Conservation (phyloP, 2,888 invertebrate genomes). For the Thysanoteuthis rhombus region DNA sequence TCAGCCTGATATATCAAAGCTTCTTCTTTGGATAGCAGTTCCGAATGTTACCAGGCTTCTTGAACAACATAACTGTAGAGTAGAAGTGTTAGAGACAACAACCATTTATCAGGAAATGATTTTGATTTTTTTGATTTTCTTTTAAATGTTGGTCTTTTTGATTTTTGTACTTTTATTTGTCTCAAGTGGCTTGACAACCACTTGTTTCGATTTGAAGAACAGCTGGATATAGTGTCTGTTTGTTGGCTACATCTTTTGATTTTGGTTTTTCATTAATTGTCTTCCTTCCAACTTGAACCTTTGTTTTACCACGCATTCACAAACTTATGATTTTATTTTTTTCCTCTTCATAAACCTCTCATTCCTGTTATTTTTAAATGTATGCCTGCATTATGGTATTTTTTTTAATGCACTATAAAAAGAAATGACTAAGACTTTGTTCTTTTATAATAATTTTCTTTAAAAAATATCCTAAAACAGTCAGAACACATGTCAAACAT, state of each 20-base stretch:
- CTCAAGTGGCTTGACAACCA: not conserved
- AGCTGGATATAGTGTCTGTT: not conserved
- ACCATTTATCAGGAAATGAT: not conserved
- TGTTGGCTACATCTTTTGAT: not conserved
- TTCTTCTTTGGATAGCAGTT: not conserved
- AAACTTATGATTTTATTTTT: too few relatives aligned
- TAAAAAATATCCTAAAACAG: too few relatives aligned
- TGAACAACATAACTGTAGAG: not conserved
- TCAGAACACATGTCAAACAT: not conserved
- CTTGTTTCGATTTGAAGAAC: not conserved
- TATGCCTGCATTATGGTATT: not conserved
- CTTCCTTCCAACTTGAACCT: not conserved
- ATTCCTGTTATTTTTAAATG: not conserved
- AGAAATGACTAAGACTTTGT: not conserved
- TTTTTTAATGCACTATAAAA: not conserved
- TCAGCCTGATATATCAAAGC: not conserved
- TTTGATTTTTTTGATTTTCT: not conserved
- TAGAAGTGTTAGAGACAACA: not conserved
- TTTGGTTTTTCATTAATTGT: not conserved
- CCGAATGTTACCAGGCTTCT: too few relatives aligned
- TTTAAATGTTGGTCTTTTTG: not conserved
- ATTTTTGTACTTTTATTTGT: not conserved
- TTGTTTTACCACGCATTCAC: not conserved
- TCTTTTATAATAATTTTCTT: not conserved
- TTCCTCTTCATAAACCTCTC: not conserved